Evolutionary conservation across 2,888 invertebrate species (phyloP).

Genomic region (Xanthia icteritia): DNA sequence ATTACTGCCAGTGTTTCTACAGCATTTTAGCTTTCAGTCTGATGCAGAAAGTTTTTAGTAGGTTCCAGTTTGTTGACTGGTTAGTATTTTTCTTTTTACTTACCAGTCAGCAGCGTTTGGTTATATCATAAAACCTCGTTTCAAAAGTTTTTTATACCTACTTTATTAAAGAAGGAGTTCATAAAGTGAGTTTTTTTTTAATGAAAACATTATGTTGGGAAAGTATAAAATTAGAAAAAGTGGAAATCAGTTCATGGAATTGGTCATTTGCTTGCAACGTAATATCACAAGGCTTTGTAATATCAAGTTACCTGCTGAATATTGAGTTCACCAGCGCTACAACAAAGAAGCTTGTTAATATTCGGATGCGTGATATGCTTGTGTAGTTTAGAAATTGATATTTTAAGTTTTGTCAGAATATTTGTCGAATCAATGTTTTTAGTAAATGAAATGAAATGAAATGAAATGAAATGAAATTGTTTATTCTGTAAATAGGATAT

Average conservation of each 20-base stretch:
- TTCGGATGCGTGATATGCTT: neutral
- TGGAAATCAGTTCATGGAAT: neutral
- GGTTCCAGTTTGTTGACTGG: neutral
- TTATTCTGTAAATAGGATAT: no score
- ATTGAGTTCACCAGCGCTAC: neutral
- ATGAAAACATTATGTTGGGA: neutral
- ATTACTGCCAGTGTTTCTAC: neutral
- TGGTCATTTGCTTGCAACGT: neutral
- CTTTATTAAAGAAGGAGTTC: neutral
- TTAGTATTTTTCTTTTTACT: neutral
- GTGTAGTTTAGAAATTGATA: neutral
- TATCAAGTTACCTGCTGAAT: neutral
- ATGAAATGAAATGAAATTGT: no score
- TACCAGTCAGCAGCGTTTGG: neutral
- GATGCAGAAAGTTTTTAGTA: constrained; percentile 3
- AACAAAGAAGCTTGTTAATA: neutral
- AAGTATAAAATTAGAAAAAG: neutral
- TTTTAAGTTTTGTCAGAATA: neutral
- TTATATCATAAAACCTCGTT: neutral
- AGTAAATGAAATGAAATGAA: no score
- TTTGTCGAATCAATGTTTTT: neutral
- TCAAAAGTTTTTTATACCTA: neutral
- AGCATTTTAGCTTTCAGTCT: neutral
- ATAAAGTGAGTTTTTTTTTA: neutral
- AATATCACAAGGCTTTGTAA: neutral